Conservation (phyloP, 2,888 invertebrate genomes). For the Heliconius cydno region DNA sequence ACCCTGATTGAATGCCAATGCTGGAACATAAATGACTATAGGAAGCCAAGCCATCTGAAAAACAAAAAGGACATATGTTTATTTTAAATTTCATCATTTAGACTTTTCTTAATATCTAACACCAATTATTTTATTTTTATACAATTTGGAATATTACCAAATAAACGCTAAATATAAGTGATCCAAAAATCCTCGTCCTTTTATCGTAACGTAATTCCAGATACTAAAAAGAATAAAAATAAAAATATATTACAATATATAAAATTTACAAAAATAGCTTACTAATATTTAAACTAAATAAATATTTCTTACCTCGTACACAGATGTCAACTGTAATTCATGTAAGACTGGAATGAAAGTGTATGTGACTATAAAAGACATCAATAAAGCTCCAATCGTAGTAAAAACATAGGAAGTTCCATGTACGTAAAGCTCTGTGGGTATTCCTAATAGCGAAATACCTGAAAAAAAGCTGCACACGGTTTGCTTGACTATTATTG, state of each 20-base stretch:
- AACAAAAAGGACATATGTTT: neutral
- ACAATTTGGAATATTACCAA: conserved; percentile 77
- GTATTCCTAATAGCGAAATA: conserved; percentile 89
- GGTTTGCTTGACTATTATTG: neutral
- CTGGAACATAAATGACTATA: conserved; percentile 89
- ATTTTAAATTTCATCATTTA: neutral
- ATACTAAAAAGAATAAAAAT: conserved; percentile 74
- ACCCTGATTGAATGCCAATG: conserved; percentile 89
- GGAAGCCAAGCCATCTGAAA: conserved; percentile 87
- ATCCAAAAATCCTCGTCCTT: conserved; percentile 86
- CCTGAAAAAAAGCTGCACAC: conserved; percentile 87
- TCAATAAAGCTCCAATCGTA: conserved; percentile 83
- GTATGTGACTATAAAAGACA: conserved; percentile 84
- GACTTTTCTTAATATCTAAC: neutral
- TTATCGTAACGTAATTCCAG: conserved; percentile 86
- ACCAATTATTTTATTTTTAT: neutral
- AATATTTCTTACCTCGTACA: conserved; percentile 85
- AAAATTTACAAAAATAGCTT: conserved; percentile 1
- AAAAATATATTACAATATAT: conserved; percentile 12
- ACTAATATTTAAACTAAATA: neutral
- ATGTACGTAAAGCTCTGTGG: conserved; percentile 90
- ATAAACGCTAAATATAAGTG: conserved; percentile 85
- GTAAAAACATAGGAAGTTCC: conserved; percentile 89
- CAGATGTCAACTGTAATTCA: conserved; percentile 87
- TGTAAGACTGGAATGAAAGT: conserved; percentile 89